Evolutionary conservation across 2,113 vertebrate genomes (phyloP).

Genomic region (Pteronura brasiliensis): DNA sequence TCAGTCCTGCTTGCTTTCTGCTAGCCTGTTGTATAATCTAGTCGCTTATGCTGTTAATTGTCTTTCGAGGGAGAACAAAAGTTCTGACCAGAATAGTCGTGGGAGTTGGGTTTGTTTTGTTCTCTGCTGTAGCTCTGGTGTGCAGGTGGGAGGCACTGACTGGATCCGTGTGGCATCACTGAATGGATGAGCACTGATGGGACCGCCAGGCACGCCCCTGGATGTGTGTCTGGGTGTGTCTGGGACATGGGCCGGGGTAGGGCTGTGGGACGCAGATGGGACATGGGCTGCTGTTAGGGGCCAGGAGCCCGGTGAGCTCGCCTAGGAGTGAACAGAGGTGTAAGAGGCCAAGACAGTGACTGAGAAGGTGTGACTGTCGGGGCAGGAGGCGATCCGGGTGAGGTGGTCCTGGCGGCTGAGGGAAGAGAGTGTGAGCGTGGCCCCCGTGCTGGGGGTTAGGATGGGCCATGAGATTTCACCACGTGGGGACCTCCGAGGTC

Average conservation of each 20-base stretch:
- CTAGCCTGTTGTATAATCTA: neutral
- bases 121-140: neutral
- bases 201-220: accelerated
- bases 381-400: neutral
- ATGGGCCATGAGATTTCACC: accelerated
- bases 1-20: no score
- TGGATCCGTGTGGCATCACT: no score
- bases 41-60: neutral
- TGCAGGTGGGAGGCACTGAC: accelerated
- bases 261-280: neutral
- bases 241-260: accelerated
- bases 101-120: neutral
- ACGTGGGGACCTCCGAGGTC: neutral
- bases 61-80: neutral
- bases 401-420: accelerated
- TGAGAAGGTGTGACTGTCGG: neutral
- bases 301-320: neutral
- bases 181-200: accelerated
- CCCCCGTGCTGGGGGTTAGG: no score
- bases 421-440: accelerated
- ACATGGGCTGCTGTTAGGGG: neutral
- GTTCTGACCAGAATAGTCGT: neutral
- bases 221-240: no score
- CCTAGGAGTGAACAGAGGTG: neutral
- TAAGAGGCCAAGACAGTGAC: neutral